phyloP scores from a whole-genome alignment of 2,888 invertebrate species.

The Endomychus coccineus region DNA sequence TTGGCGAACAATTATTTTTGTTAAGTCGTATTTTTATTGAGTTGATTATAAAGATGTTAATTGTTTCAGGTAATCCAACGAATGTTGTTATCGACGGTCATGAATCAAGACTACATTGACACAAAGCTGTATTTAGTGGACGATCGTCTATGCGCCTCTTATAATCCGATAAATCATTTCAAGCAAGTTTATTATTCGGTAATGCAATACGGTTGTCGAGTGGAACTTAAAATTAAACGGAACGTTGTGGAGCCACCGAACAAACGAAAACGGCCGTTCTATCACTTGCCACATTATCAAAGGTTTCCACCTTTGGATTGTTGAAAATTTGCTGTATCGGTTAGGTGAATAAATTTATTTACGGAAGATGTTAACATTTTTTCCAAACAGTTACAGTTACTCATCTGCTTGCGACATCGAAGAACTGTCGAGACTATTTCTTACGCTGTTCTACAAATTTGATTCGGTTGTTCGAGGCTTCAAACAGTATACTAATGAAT shows the following conservation, averaged over 20 bases:
- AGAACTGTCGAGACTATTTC: no score
- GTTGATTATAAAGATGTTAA: no score
- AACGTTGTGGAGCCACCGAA: slow-evolving; percentile 29
- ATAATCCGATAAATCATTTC: slow-evolving; percentile 43
- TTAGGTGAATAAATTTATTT: no score
- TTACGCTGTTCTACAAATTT: no score
- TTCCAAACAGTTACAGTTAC: no score
- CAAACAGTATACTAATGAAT: no score
- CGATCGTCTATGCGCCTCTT: slow-evolving; percentile 37
- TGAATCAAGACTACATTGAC: slow-evolving; percentile 43
- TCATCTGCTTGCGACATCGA: no score
- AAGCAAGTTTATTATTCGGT: slow-evolving; percentile 52
- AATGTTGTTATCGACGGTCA: slow-evolving; percentile 39
- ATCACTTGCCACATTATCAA: slow-evolving; percentile 32
- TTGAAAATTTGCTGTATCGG: neutral
- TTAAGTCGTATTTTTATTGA: no score
- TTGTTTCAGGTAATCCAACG: slow-evolving; percentile 42
- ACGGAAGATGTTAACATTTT: no score
- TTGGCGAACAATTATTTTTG: no score
- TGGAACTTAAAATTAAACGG: slow-evolving; percentile 35
- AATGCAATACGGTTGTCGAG: slow-evolving; percentile 42
- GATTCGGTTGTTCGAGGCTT: no score
- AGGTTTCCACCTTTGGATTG: slow-evolving; percentile 27
- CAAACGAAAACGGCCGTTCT: slow-evolving; percentile 29
- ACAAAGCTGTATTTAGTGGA: slow-evolving; percentile 43